A percentile compares a stretch with the other conserved stretches of the same genome.
These are phyloP conservation scores for Drosophila cardini DNA, from an alignment of 1,140 invertebrate species.

Conservation along the genomic window DNA sequence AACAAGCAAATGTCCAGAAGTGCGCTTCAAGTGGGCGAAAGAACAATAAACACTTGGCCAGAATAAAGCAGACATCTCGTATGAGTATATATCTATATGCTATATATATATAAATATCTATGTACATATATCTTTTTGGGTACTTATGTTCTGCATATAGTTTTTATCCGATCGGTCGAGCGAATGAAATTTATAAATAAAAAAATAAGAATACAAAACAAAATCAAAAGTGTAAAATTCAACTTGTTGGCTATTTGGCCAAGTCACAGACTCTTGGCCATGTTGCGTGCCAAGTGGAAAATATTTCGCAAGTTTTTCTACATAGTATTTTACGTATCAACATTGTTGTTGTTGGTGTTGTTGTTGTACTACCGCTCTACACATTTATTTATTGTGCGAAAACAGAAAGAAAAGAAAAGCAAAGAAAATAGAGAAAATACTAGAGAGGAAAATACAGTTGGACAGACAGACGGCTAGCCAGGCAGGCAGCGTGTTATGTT, in stretches of 20 bases:
- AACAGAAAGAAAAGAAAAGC: slow-evolving; percentile 2
- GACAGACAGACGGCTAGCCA: slow-evolving; percentile 1
- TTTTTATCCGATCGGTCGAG: slow-evolving; percentile 67
- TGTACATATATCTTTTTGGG: too few relatives aligned
- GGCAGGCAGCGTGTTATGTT: slow-evolving; percentile 66
- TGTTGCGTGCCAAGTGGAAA: slow-evolving; percentile 82
- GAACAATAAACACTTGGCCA: slow-evolving; percentile 73
- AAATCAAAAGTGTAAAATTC: slow-evolving; percentile 81
- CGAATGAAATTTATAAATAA: slow-evolving; percentile 74
- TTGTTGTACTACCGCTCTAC: slow-evolving; percentile 42
- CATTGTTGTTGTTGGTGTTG: slow-evolving; percentile 36
- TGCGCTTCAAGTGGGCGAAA: slow-evolving; percentile 47
- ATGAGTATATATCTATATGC: background rate
- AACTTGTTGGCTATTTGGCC: slow-evolving; percentile 50
- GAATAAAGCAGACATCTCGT: slow-evolving; percentile 27
- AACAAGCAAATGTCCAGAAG: slow-evolving; percentile 36
- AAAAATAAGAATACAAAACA: slow-evolving; percentile 46
- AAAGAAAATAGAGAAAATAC: slow-evolving; percentile 48
- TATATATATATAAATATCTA: too few relatives aligned
- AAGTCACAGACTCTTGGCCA: slow-evolving; percentile 41
- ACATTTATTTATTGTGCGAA: slow-evolving; percentile 78
- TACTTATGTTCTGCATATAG: slow-evolving; percentile 33
- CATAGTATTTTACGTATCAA: slow-evolving; percentile 39
- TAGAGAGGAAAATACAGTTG: slow-evolving; percentile 24
- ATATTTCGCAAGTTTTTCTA: slow-evolving; percentile 82